A percentile compares a stretch with the other conserved stretches of the same genome.
These are phyloP conservation scores for Nautilus pompilius DNA, from an alignment of 1,140 invertebrate species.

Conservation along the genomic window DNA sequence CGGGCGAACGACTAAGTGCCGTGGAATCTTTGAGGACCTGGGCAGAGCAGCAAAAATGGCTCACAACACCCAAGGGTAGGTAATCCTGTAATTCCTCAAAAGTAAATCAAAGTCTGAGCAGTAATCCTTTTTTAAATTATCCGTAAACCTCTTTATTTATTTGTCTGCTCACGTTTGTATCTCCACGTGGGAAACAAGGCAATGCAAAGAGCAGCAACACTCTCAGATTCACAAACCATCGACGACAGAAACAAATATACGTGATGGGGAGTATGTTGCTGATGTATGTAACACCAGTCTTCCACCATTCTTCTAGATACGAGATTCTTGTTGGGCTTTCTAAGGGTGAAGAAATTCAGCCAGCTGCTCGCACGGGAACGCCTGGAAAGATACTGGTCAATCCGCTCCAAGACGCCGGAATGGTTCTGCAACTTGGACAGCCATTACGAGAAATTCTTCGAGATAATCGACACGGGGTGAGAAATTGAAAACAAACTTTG, in stretches of 20 bases:
- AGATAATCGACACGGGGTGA: conserved; percentile 76
- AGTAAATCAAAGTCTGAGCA: not conserved
- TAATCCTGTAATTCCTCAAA: not conserved
- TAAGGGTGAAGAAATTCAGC: conserved; percentile 82
- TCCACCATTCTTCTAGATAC: conserved; percentile 71
- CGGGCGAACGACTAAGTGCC: conserved; percentile 20
- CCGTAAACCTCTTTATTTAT: too few relatives aligned
- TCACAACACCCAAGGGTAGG: conserved; percentile 24
- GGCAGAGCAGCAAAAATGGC: conserved; percentile 16
- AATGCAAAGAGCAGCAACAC: too few relatives aligned
- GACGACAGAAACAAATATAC: too few relatives aligned
- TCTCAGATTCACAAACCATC: too few relatives aligned
- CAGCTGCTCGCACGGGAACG: conserved; percentile 76
- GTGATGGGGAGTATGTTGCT: not conserved
- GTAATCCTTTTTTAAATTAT: not conserved
- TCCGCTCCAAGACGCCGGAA: conserved; percentile 73
- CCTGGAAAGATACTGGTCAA: conserved; percentile 77
- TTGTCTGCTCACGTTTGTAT: not conserved
- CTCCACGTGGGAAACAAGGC: not conserved
- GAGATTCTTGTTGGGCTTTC: conserved; percentile 76
- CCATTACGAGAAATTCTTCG: conserved; percentile 67
- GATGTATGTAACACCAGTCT: not conserved
- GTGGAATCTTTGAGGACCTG: conserved; percentile 17
- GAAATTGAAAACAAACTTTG: too few relatives aligned
- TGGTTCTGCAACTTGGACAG: conserved; percentile 79